A percentile compares a stretch with the other conserved stretches of the same genome.
Evolutionary conservation across 2,888 invertebrate species (phyloP).

Genomic region (Eugnorisma glareosa): DNA sequence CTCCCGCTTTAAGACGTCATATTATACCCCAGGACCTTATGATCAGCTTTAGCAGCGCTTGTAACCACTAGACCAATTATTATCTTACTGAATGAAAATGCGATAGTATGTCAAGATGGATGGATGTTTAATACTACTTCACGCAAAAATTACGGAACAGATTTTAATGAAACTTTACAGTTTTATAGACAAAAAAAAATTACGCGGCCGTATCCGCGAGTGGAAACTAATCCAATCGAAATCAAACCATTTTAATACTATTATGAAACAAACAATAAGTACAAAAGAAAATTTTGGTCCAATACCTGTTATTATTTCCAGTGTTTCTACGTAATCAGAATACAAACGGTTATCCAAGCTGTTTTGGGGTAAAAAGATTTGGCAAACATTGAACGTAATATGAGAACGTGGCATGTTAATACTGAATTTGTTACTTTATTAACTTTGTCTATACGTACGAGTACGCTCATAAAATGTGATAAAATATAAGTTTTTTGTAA

Average conservation of each 20-base stretch:
- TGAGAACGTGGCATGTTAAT: conserved; percentile 27
- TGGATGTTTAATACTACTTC: neutral
- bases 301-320: conserved; percentile 11
- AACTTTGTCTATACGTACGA: conserved; percentile 23
- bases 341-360: conserved; percentile 21
- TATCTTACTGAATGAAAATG: neutral
- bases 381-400: conserved; percentile 32
- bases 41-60: neutral
- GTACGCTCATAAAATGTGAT: conserved; percentile 26
- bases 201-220: neutral
- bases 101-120: neutral
- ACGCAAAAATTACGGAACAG: neutral
- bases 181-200: neutral
- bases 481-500: conserved; percentile 18
- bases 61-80: neutral
- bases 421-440: conserved; percentile 35
- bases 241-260: conserved; percentile 14
- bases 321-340: conserved; percentile 23
- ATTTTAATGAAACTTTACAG: neutral
- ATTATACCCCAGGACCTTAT: no score
- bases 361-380: conserved; percentile 20
- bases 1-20: no score
- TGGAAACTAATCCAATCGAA: neutral
- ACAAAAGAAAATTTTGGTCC: conserved; percentile 21
- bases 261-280: neutral